phyloP scores from a whole-genome alignment of 2,113 vertebrate genomes.

The Alligator mississippiensis region DNA sequence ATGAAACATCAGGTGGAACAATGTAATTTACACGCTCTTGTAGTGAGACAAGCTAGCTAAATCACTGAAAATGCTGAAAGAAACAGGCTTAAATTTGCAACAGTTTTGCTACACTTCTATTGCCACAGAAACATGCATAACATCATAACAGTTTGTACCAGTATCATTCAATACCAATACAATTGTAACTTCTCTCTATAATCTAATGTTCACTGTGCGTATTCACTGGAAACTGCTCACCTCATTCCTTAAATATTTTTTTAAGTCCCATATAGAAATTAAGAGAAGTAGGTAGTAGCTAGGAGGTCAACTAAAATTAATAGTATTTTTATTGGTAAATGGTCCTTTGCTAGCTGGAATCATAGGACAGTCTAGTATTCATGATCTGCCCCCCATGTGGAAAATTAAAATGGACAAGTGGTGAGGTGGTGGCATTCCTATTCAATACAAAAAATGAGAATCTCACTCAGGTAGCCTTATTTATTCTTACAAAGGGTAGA shows the following conservation, averaged over 20 bases:
- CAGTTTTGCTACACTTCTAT: too few relatives aligned
- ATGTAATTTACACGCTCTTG: too few relatives aligned
- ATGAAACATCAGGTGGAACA: too few relatives aligned
- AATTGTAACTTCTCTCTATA: too few relatives aligned
- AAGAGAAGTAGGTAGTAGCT: not conserved
- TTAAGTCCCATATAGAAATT: not conserved
- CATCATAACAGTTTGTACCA: too few relatives aligned
- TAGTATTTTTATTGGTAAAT: not conserved
- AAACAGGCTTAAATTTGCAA: too few relatives aligned
- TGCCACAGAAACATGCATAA: too few relatives aligned
- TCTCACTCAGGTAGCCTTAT: not conserved
- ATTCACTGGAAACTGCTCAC: too few relatives aligned
- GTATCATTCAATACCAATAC: too few relatives aligned
- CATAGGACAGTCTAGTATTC: not conserved
- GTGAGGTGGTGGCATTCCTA: not conserved
- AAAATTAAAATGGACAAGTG: not conserved
- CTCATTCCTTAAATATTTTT: not conserved
- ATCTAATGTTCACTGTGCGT: too few relatives aligned
- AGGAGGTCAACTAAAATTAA: not conserved
- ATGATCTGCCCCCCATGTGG: not conserved
- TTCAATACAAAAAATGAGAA: not conserved
- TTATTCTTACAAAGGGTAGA: not conserved
- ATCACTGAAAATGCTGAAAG: too few relatives aligned
- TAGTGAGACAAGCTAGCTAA: too few relatives aligned
- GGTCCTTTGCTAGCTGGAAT: not conserved